Percentiles rank a stretch among this genome's conserved stretches.
Evolutionary conservation across 2,888 invertebrate genomes (phyloP).

Genomic region (Yponomeuta cagnagella): DNA sequence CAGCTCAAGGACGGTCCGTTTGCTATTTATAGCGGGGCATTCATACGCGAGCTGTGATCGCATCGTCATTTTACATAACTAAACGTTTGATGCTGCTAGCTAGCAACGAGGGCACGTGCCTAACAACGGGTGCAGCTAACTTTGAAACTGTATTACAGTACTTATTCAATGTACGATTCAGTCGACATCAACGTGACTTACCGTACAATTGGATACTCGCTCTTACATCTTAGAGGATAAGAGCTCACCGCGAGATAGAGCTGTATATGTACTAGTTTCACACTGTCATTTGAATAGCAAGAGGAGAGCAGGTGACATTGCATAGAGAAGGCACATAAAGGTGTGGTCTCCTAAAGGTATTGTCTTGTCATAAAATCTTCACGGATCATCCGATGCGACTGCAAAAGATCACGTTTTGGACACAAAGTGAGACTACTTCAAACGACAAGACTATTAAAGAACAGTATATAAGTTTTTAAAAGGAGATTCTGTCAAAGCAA

Average conservation of each 20-base stretch:
- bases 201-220: too few species aligned
- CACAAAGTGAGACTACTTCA: not conserved
- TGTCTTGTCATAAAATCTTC: not conserved
- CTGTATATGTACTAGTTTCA: not conserved
- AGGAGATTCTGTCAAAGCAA: too few species aligned
- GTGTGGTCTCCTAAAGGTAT: not conserved
- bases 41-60: slow-evolving; percentile 64
- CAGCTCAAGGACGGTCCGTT: slow-evolving; percentile 66
- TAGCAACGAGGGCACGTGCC: not conserved
- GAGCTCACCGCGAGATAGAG: too few species aligned
- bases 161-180: too few species aligned
- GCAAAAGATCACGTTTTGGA: not conserved
- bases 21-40: slow-evolving; percentile 64
- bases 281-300: not conserved
- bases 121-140: not conserved
- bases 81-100: slow-evolving; percentile 25
- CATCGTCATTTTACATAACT: slow-evolving; percentile 65
- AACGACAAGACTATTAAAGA: not conserved
- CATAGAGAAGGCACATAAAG: not conserved
- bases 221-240: too few species aligned
- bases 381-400: not conserved
- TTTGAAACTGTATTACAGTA: not conserved
- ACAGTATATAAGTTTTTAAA: not conserved
- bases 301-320: not conserved
- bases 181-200: too few species aligned